Evolutionary conservation across 2,888 invertebrate species (phyloP).

Genomic region (Heliconius charithonia): DNA sequence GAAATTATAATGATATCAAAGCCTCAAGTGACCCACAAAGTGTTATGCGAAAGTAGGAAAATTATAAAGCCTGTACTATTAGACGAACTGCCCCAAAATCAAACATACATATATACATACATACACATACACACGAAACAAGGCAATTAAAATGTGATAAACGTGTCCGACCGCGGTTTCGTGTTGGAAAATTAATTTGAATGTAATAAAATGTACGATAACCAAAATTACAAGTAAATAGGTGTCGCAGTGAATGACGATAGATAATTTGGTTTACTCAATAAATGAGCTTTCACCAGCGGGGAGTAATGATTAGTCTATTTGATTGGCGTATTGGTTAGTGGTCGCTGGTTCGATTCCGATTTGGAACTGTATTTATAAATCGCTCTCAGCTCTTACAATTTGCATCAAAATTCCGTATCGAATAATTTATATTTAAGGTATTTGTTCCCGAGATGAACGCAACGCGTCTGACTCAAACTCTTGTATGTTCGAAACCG

Average conservation of each 20-base stretch:
- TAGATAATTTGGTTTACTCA: constrained; percentile 28
- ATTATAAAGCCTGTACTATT: constrained; percentile 53
- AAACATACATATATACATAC: background rate
- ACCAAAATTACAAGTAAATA: constrained; percentile 5
- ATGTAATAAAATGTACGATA: constrained; percentile 17
- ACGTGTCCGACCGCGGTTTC: constrained; percentile 12
- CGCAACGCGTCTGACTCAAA: no score
- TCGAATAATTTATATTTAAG: no score
- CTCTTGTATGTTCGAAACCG: no score
- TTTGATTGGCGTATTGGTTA: background rate
- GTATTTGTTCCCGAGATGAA: no score
- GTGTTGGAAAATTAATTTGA: constrained; percentile 14
- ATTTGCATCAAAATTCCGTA: no score
- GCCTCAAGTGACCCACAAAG: constrained; percentile 65
- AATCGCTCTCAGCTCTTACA: no score
- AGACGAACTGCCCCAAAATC: constrained; percentile 17
- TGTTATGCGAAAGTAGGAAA: constrained; percentile 68
- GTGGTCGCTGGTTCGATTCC: background rate
- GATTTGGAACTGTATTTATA: background rate
- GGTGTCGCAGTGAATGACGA: constrained; percentile 13
- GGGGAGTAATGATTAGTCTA: background rate
- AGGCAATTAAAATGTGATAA: constrained; percentile 19
- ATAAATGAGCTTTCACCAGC: constrained; percentile 63
- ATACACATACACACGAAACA: constrained; percentile 2
- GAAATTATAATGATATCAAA: constrained; percentile 64